phyloP scores from a whole-genome alignment of 2,888 invertebrate genomes.

The Ptychoptera albimana region DNA sequence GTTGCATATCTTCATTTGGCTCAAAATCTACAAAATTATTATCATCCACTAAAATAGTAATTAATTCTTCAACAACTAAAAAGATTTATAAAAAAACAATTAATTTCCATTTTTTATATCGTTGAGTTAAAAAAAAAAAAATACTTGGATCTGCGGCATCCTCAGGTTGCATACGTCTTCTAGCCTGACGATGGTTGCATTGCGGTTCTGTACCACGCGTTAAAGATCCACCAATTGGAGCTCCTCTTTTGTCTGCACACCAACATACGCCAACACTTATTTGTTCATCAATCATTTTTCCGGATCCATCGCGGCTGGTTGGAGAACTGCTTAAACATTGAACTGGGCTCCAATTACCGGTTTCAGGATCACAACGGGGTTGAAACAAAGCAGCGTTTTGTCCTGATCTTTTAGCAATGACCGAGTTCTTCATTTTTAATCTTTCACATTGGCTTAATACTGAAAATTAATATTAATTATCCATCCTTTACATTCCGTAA shows the following conservation, averaged over 20 bases:
- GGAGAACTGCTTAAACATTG: constrained; percentile 45
- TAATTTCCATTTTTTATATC: constrained; percentile 19
- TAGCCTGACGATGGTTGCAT: constrained; percentile 66
- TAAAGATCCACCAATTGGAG: constrained; percentile 63
- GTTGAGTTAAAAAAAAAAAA: constrained; percentile 14
- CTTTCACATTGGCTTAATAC: constrained; percentile 70
- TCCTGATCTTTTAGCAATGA: constrained; percentile 48
- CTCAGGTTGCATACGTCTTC: constrained; percentile 33
- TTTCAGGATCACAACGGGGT: constrained; percentile 54
- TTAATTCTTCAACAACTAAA: constrained; percentile 49
- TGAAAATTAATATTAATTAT: constrained; percentile 15
- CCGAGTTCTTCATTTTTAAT: constrained; percentile 59
- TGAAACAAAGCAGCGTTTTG: constrained; percentile 39
- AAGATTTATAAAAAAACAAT: constrained; percentile 11
- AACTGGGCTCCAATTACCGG: constrained; percentile 64
- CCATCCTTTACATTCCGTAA: background rate
- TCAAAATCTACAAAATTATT: constrained; percentile 16
- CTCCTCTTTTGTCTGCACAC: constrained; percentile 72
- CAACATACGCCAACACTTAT: constrained; percentile 56
- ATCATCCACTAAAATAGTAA: constrained; percentile 37
- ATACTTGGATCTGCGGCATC: constrained; percentile 36
- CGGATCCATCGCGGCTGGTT: constrained; percentile 7
- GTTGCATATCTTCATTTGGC: constrained; percentile 5
- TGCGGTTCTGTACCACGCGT: constrained; percentile 58
- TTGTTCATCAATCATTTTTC: too few relatives aligned